Conservation (phyloP, 2,888 invertebrate species). For the Zele albiditarsus region DNA sequence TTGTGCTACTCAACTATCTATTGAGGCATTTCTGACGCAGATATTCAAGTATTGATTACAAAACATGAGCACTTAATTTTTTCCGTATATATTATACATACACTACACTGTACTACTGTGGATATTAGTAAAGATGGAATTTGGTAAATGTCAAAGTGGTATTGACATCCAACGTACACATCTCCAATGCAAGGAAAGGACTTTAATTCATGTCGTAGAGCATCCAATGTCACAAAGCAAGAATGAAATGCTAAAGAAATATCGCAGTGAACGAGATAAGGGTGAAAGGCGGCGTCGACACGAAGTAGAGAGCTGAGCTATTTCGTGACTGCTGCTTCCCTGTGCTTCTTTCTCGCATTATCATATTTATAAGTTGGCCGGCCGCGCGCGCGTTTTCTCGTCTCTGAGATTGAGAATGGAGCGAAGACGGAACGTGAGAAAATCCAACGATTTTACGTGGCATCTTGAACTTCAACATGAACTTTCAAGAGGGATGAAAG, state of each 20-base stretch:
- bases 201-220: slow-evolving; percentile 65
- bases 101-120: too few species aligned
- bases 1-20: too few species aligned
- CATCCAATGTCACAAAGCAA: slow-evolving; percentile 65
- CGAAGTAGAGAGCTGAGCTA: slow-evolving; percentile 53
- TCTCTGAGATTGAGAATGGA: slow-evolving; percentile 34
- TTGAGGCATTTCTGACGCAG: too few species aligned
- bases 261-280: slow-evolving; percentile 49
- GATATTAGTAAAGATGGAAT: background rate
- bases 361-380: slow-evolving; percentile 70
- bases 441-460: slow-evolving; percentile 20
- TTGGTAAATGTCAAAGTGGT: background rate
- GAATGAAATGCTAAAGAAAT: background rate
- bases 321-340: slow-evolving; percentile 65
- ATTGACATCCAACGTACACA: background rate
- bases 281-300: slow-evolving; percentile 43
- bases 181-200: slow-evolving; percentile 38
- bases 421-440: slow-evolving; percentile 5
- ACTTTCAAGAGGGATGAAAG: background rate
- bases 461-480: slow-evolving; percentile 10
- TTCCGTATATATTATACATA: too few species aligned
- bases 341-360: slow-evolving; percentile 64
- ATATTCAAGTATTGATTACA: too few species aligned
- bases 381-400: slow-evolving; percentile 45
- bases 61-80: too few species aligned